Evolutionary conservation across 2,113 vertebrate species (phyloP).

Genomic region (Columba livia): DNA sequence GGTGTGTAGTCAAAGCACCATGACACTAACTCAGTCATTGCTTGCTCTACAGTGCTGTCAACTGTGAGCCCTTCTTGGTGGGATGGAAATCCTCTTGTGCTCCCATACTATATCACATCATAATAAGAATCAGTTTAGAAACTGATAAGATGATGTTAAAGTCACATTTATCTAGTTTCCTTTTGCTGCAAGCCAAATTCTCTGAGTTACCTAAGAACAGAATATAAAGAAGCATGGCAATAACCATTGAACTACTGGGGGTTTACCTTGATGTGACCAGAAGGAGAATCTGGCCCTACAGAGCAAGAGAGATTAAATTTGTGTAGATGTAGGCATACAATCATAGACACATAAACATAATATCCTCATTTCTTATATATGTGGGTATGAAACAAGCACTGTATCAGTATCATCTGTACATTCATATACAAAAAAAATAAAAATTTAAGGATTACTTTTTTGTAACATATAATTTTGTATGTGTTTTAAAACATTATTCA

Average conservation of each 20-base stretch:
- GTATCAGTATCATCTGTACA: neutral
- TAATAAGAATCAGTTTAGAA: neutral
- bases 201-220: neutral
- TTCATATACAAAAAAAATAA: neutral
- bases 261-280: neutral
- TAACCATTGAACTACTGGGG: neutral
- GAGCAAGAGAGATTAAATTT: neutral
- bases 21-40: rapidly evolving
- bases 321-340: neutral
- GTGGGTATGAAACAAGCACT: neutral
- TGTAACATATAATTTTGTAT: neutral
- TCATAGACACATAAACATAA: neutral
- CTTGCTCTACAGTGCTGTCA: neutral
- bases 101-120: neutral
- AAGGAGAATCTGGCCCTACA: neutral
- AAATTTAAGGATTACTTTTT: neutral
- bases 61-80: neutral
- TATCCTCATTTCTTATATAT: neutral
- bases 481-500: neutral
- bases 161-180: neutral
- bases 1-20: neutral
- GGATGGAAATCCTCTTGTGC: neutral
- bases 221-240: neutral
- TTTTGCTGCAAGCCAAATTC: neutral
- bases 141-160: neutral